Base-by-base conservation (phyloP, 2,797 vertebrate genomes). In the Cirrhinus mrigala region DNA sequence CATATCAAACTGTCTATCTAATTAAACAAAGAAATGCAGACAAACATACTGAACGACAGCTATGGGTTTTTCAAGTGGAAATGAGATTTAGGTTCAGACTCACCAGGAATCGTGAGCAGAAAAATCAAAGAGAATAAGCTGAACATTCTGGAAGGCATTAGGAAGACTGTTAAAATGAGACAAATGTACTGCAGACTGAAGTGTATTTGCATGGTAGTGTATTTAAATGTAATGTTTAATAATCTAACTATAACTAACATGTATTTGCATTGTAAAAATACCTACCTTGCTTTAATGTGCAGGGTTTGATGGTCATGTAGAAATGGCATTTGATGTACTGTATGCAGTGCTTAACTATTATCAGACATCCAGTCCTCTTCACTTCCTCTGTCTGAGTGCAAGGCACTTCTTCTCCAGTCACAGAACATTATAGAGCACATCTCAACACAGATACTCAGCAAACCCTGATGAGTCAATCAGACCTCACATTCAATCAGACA, bases 141-240 rank as follows among this genome's bases (percentile, higher is more conserved):
- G 18, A 83, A 66, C 82, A 83, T 83, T 64, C 71, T 83, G 46
- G 27, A 75, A 83, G 24, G 71, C 22, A 58, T 5, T 0, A 73
- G 40, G 10, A 40, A 20, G 10, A 37, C 3, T 18, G 22, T 44
- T 46, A 8, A 27, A 44, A 29, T 24, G 4, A 71, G 3, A 82
- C 4, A 11, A 7, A 29, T 1, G 1, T 48, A 6, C 56, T 4
- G 56, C 22, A 20, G 4, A 48, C 70, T 27, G 2, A 12, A 4
- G 0, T 4, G 7, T 58, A 15, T 76, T 37, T 33, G 11, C 4
- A 9, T 50, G 16, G 18, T 22, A 27, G 24, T 1, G 18, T 22
- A 18, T 11, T 52, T 22, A 4, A 54, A 37, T 4, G 18, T 37
- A 0, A 73, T 27, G 27, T 73, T 73, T 2, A 10, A 50, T 50